phyloP scores from a whole-genome alignment of 1,140 invertebrate genomes.

The Atta colombica region DNA sequence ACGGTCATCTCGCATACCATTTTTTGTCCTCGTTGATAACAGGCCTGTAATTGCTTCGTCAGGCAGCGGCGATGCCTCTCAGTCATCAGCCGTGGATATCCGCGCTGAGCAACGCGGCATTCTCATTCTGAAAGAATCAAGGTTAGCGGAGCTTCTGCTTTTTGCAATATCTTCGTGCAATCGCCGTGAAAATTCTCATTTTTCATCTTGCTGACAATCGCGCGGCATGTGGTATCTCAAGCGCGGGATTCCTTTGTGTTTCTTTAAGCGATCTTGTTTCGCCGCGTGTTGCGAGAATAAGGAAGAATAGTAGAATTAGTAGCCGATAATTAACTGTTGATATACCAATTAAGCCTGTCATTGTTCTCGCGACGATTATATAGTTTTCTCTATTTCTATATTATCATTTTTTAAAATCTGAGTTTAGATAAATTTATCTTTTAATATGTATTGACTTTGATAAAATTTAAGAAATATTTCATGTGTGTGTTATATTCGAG shows the following conservation, averaged over 20 bases:
- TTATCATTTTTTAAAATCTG: slow-evolving; percentile 6
- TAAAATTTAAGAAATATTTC: not conserved
- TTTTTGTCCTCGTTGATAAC: slow-evolving; percentile 44
- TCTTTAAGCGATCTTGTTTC: slow-evolving; percentile 55
- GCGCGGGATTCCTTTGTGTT: slow-evolving; percentile 35
- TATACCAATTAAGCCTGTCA: slow-evolving; percentile 42
- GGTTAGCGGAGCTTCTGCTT: slow-evolving; percentile 73
- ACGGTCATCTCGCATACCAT: slow-evolving; percentile 52
- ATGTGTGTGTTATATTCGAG: not conserved
- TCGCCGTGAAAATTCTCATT: slow-evolving; percentile 77
- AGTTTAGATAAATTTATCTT: not conserved
- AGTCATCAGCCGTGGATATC: not conserved
- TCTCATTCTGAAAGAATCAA: slow-evolving; percentile 59
- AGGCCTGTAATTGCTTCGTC: slow-evolving; percentile 54
- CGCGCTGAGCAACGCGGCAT: slow-evolving; percentile 1
- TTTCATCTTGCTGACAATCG: slow-evolving; percentile 53
- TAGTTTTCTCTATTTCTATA: not conserved
- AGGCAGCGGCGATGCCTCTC: slow-evolving; percentile 19
- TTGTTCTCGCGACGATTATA: not conserved
- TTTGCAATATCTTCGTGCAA: slow-evolving; percentile 54
- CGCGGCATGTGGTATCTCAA: slow-evolving; percentile 37
- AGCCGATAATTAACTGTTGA: not conserved
- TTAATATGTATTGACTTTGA: not conserved
- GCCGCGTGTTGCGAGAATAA: slow-evolving; percentile 22
- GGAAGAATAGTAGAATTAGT: slow-evolving; percentile 48